Conservation (phyloP, 2,797 vertebrate genomes). For the Galagoides demidoff region DNA sequence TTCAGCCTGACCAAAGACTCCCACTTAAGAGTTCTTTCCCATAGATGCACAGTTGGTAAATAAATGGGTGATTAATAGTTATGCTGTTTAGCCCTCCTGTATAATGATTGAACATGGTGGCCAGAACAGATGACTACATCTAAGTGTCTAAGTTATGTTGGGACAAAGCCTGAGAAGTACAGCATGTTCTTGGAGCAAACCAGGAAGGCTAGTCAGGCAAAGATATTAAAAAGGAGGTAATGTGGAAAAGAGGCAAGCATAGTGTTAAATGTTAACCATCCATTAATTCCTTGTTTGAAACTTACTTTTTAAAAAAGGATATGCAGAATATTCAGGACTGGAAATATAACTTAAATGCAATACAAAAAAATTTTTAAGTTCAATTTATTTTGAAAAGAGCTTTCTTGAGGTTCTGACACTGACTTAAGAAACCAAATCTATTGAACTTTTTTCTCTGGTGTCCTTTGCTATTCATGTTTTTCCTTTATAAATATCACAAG, state of each 20-base stretch:
- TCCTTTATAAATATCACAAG: constrained; percentile 37
- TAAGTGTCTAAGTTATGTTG: background rate
- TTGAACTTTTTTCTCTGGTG: background rate
- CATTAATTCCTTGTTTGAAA: constrained; percentile 4
- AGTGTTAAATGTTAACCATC: background rate
- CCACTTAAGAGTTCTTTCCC: background rate
- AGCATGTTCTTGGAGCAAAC: background rate
- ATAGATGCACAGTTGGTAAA: background rate
- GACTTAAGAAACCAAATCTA: background rate
- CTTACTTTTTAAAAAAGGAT: background rate
- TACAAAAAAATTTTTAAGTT: background rate
- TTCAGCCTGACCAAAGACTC: background rate
- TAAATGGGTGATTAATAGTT: background rate
- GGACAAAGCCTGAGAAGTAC: background rate
- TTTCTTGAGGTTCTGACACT: background rate
- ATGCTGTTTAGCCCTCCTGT: background rate
- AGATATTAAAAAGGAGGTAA: background rate
- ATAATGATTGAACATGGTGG: background rate
- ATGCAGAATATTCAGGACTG: background rate
- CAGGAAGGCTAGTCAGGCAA: background rate
- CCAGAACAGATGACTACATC: background rate
- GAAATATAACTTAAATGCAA: background rate
- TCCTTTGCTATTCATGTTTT: background rate
- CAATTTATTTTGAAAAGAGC: constrained; percentile 26
- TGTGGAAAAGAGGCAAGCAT: background rate